Base-by-base conservation (phyloP, 2,113 vertebrate genomes). In the Indicator indicator region DNA sequence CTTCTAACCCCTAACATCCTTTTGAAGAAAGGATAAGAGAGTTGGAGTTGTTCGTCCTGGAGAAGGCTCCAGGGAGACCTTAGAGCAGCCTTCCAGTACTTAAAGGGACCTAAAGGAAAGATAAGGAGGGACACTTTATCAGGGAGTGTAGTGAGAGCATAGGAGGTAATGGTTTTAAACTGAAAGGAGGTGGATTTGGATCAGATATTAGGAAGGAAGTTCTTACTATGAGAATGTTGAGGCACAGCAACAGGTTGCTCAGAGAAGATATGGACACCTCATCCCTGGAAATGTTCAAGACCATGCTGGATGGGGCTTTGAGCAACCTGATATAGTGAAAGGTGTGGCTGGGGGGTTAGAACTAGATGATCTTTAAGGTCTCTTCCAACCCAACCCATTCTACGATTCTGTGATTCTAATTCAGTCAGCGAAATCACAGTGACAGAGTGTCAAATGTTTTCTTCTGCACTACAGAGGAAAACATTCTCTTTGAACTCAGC, bases 401-500 rank as follows among this genome's bases (percentile, higher is more conserved):
- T 32, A 18, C 16, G 9, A 69, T 33, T 42, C 30, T 73, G 17
- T 58, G 44, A 62, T 62, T 24, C 58, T 78, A 89, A 86, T 74
- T 94, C 89, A 91, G 54, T 62, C 76, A 89, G 54, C 64, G 76
- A 91, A 95, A 93, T 88, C 89, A 89, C 75, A 74, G 84, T 68
- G 87, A 86, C 56, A 52, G 62, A 52, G 62, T 78, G 85, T 89
- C 79, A 83, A 89, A 88, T 88, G 60, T 95, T 95, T 95, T 88
- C 79, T 74, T 91, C 78, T 85, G 26, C 69, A 86, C 85, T 93
- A 89, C 74, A 95, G 93, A 94, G 85, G 79, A 91, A 94, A 95
- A 88, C 72, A 94, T 55, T 96, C 55, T 86, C 88, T 95, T 94
- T 95, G 69, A 96, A 94, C 85, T 91, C 85, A 95, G 83, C 83